A percentile compares a stretch with the other conserved stretches of the same genome.
Evolutionary conservation across 2,797 vertebrate species (phyloP).

Genomic region (Pseudotriccus pelzelni): DNA sequence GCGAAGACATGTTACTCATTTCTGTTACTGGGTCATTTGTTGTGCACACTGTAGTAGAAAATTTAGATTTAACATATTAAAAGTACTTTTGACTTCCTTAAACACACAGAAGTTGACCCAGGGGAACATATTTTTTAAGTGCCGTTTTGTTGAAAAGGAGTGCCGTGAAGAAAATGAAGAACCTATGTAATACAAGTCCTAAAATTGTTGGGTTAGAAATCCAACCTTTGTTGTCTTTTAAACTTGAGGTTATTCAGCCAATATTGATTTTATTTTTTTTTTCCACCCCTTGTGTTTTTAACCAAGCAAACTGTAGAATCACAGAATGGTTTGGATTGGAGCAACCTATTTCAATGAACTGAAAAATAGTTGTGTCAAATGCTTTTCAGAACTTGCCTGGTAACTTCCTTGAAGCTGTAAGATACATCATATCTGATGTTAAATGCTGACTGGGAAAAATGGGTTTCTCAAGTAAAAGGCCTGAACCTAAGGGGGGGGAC

Average conservation of each 20-base stretch:
- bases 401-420: background rate
- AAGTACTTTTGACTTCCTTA: background rate
- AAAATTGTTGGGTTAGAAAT: background rate
- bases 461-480: background rate
- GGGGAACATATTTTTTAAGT: background rate
- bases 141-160: background rate
- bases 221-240: background rate
- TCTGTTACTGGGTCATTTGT: background rate
- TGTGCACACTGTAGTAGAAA: background rate
- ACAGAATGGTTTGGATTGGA: background rate
- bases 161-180: background rate
- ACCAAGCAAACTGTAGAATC: background rate
- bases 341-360: background rate
- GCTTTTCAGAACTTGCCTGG: background rate
- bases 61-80: background rate
- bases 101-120: background rate
- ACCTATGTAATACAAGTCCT: no score
- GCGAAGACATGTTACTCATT: background rate
- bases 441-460: background rate
- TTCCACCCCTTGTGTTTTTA: background rate
- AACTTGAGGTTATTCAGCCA: background rate
- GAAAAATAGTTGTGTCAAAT: background rate
- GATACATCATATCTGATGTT: background rate
- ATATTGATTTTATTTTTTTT: background rate
- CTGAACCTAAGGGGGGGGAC: background rate